phyloP scores from a whole-genome alignment of 1,140 invertebrate species.

The Eriocheir sinensis region DNA sequence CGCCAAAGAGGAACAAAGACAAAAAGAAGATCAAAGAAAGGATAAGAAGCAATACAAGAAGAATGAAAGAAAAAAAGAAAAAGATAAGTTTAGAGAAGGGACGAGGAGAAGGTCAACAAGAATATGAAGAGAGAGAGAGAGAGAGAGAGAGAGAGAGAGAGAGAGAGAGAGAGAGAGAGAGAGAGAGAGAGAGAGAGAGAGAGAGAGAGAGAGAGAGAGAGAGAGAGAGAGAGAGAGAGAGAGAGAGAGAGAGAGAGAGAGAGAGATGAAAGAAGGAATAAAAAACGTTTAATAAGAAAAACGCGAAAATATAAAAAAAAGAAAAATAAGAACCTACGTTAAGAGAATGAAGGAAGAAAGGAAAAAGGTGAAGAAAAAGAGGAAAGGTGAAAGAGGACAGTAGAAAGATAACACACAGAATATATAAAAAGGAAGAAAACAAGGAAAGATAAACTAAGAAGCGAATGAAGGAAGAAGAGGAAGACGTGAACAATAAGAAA shows the following conservation, averaged over 20 bases:
- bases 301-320: not conserved
- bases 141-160: not conserved
- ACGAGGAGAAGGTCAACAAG: too few relatives aligned
- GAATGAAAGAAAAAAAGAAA: not conserved
- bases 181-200: not conserved
- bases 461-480: not conserved
- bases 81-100: too few relatives aligned
- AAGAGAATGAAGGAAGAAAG: not conserved
- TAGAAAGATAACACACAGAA: not conserved
- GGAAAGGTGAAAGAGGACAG: too few relatives aligned
- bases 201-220: not conserved
- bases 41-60: not conserved
- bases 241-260: conserved; percentile 34
- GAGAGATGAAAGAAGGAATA: not conserved
- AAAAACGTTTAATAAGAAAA: not conserved
- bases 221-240: not conserved
- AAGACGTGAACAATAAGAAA: not conserved
- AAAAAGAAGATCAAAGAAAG: not conserved
- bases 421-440: not conserved
- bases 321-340: not conserved
- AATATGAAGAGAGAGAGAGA: too few relatives aligned
- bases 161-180: not conserved
- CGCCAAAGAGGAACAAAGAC: too few relatives aligned
- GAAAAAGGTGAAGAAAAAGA: not conserved
- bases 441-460: conserved; percentile 25